phyloP scores from a whole-genome alignment of 2,113 vertebrate genomes.

The Mesitornis unicolor region DNA sequence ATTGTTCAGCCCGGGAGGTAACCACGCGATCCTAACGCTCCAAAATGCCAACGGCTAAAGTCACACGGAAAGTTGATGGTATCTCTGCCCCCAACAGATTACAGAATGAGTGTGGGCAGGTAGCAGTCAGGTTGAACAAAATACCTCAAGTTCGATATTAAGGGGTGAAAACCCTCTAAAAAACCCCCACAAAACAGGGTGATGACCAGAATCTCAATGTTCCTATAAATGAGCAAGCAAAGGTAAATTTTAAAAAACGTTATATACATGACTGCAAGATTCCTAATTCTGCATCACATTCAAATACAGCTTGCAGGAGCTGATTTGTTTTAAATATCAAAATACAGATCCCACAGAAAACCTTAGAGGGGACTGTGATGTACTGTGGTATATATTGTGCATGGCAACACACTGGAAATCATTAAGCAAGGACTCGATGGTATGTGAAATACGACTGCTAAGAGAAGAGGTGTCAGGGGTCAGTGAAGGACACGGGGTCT shows the following conservation, averaged over 20 bases:
- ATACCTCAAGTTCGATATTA: not conserved
- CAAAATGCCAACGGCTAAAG: not conserved
- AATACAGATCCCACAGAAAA: not conserved
- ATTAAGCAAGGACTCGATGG: not conserved
- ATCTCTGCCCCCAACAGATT: not conserved
- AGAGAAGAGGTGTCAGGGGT: not conserved
- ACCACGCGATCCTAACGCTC: not conserved
- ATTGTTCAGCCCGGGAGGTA: not conserved
- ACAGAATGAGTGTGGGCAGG: not conserved
- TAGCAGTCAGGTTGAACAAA: not conserved
- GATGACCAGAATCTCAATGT: not conserved
- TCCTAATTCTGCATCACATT: not conserved
- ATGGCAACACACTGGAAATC: not conserved
- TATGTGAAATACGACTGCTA: not conserved
- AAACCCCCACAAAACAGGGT: not conserved
- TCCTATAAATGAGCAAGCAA: not conserved
- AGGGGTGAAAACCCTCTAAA: not conserved
- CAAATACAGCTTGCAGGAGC: not conserved
- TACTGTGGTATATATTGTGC: fast-evolving
- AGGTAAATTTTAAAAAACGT: not conserved
- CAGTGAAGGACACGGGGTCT: not conserved
- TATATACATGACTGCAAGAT: not conserved
- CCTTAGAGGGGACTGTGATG: not conserved
- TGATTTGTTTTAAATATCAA: not conserved
- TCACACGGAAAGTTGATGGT: not conserved